Percentiles rank a stretch among this genome's conserved stretches.
Evolutionary conservation across 2,797 vertebrate species (phyloP).

Genomic region (Moxostoma hubbsi): DNA sequence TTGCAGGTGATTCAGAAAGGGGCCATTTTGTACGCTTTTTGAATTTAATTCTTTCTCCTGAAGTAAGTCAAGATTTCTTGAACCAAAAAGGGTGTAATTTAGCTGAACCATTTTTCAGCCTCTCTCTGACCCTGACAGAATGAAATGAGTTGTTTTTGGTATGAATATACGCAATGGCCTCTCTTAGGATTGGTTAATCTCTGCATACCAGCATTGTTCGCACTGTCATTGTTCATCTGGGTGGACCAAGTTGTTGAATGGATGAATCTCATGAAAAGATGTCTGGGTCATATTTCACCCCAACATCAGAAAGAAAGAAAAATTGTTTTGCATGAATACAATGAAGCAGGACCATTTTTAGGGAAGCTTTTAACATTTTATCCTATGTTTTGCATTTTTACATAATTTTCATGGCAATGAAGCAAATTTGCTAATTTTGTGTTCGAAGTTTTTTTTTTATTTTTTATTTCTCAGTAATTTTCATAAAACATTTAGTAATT

Average conservation of each 20-base stretch:
- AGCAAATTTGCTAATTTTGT: no score
- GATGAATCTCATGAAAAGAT: no score
- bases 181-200: background rate
- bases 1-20: background rate
- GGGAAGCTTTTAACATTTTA: background rate
- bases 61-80: background rate
- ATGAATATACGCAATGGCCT: background rate
- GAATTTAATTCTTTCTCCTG: background rate
- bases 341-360: background rate
- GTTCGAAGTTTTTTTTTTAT: no score
- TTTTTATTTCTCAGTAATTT: no score
- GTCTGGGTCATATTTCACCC: no score
- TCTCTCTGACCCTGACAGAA: background rate
- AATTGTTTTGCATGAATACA: background rate
- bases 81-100: background rate
- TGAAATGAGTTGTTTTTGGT: background rate
- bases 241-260: no score
- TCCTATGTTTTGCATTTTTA: no score
- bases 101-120: background rate
- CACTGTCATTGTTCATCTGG: no score
- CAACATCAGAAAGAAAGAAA: background rate
- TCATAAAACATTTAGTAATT: no score
- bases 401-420: no score
- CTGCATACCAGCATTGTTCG: no score
- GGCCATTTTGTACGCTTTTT: background rate